Evolutionary conservation across 2,797 vertebrate species (phyloP).

Genomic region (Pterois miles): DNA sequence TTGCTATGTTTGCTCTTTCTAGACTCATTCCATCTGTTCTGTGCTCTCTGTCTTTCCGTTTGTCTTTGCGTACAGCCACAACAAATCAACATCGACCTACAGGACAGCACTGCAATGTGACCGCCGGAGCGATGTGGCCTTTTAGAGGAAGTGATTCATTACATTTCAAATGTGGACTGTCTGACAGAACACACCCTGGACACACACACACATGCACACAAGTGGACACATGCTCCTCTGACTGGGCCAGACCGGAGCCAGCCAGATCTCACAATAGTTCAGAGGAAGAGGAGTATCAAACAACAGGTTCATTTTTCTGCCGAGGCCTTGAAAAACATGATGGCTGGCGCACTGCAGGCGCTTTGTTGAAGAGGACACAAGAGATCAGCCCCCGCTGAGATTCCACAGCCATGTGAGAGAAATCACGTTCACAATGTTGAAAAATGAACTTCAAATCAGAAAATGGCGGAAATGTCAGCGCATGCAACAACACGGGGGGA

Average conservation of each 20-base stretch:
- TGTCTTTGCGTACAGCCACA: conserved; percentile 5
- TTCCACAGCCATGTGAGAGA: conserved; percentile 74
- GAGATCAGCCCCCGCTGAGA: conserved; percentile 69
- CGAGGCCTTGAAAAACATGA: conserved; percentile 54
- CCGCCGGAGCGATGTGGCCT: background rate
- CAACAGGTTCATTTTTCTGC: conserved; percentile 75
- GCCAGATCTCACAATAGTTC: conserved; percentile 67
- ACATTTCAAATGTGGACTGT: conserved; percentile 27
- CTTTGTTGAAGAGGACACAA: conserved; percentile 69
- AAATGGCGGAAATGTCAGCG: background rate
- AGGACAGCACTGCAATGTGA: background rate
- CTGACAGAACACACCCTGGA: conserved; percentile 19
- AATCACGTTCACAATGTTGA: conserved; percentile 13
- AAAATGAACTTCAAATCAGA: conserved; percentile 21
- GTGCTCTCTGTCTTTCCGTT: conserved; percentile 7
- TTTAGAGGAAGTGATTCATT: conserved; percentile 39
- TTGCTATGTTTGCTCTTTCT: conserved; percentile 44
- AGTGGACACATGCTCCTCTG: conserved; percentile 20
- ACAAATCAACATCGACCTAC: conserved; percentile 15
- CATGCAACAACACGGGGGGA: background rate
- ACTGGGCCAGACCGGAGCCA: conserved; percentile 51
- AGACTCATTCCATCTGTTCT: conserved; percentile 27
- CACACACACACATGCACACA: conserved; percentile 3
- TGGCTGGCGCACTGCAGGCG: conserved; percentile 56
- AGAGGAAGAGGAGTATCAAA: conserved; percentile 74